Evolutionary conservation across 2,888 invertebrate species (phyloP), one percentile per base, ranked within the genome.

Genomic region (Drosophila tripunctata): DNA sequence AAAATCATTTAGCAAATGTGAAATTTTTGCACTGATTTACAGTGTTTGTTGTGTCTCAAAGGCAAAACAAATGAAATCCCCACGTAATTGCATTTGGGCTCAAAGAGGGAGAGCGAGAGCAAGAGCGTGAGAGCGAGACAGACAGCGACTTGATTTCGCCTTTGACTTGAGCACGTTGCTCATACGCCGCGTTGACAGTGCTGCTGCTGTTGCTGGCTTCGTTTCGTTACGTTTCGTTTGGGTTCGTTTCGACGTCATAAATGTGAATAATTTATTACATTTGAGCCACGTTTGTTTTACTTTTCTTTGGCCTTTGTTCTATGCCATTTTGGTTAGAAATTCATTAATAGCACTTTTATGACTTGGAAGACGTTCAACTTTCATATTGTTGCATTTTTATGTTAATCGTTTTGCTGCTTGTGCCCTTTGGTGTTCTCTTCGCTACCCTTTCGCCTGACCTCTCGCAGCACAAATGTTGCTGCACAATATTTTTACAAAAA

Each of bases 191-290:
- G 71, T 68, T 77, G 74, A 60, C 74, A 75, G 40, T 56, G 73
- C 65, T 51, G 61, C 41, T 51, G 36, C 15, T 52, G 35, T 2
- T 31, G 31, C 30, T 44, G 14, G n/a, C 15, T 12, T n/a, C 24
- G 40, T 10, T 45, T 30, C 57, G 71, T 69, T 40, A 33, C 19
- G 38, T 38, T 50, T 51, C 52, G 22, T 35, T 41, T 54, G 10
- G 27, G 8, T 27, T 27, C 27, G 10, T 27, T 27, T 58, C 68
- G 51, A 35, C 65, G 64, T 78, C 75, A 75, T 75, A 75, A 75
- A 75, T 67, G 82, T 87, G 88, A 82, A 88, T 83, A 77, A 88
- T 88, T 88, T 88, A 88, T 88, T 78, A 51, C 72, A 83, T 80
- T 83, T 82, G 68, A 65, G 64, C 60, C 64, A 71, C 55, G 78